A percentile compares a stretch with the other conserved stretches of the same genome.
These are phyloP conservation scores for Timema cristinae DNA, from an alignment of 2,888 invertebrate genomes.

Conservation along the genomic window DNA sequence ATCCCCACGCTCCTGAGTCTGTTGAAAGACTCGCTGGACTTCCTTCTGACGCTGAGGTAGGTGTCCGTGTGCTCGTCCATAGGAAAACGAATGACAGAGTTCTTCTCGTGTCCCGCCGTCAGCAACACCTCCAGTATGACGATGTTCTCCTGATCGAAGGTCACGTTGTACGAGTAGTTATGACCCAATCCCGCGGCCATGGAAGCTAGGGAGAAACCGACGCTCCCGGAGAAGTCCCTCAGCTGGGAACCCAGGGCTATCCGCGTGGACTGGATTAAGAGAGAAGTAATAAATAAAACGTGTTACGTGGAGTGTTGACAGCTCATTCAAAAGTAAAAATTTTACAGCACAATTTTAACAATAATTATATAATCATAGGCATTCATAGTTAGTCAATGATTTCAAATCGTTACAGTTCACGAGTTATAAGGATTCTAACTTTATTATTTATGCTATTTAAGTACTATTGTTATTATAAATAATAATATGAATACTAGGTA, in stretches of 20 bases:
- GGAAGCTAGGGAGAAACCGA: conserved; percentile 11
- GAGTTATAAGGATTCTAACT: not conserved
- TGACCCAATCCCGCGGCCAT: not conserved
- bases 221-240: not conserved
- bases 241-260: not conserved
- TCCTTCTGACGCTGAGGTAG: not conserved
- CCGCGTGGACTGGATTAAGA: not conserved
- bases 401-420: too few relatives aligned
- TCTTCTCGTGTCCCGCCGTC: not conserved
- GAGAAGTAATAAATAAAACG: not conserved
- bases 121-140: not conserved
- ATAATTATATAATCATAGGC: too few relatives aligned
- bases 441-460: not conserved
- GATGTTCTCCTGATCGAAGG: not conserved
- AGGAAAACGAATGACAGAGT: too few relatives aligned
- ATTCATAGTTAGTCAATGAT: too few relatives aligned
- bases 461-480: not conserved
- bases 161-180: not conserved
- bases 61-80: not conserved
- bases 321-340: too few relatives aligned
- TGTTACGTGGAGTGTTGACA: not conserved
- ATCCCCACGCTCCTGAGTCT: conserved; percentile 3
- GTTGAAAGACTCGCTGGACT: not conserved
- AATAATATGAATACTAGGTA: too few relatives aligned
- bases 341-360: too few relatives aligned